Percentiles rank a stretch among this genome's conserved stretches.
Conservation (phyloP, 1,140 invertebrate genomes). For the Protaetia brevitarsis region DNA sequence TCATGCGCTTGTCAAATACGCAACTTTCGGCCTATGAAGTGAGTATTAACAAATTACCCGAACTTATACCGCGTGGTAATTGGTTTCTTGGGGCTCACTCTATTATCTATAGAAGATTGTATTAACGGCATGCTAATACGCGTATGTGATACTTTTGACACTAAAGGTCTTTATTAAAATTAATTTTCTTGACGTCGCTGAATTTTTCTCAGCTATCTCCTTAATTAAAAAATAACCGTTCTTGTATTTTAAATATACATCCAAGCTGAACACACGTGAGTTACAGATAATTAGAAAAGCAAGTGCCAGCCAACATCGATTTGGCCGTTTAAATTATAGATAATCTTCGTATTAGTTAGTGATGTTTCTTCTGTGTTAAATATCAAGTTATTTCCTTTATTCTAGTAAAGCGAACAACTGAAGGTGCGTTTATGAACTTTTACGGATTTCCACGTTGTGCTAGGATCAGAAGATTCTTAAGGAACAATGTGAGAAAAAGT, state of each 20-base stretch:
- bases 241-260: slow-evolving; percentile 2
- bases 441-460: too few species aligned
- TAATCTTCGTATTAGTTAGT: too few species aligned
- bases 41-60: slow-evolving; percentile 5
- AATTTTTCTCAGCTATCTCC: not conserved
- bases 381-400: too few species aligned
- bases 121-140: not conserved
- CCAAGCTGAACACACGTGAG: too few species aligned
- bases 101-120: not conserved
- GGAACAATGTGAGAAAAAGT: too few species aligned
- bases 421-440: too few species aligned
- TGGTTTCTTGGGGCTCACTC: not conserved
- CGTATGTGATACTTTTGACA: not conserved
- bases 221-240: slow-evolving; percentile 10
- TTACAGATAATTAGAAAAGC: too few species aligned
- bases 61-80: not conserved
- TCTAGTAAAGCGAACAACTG: too few species aligned
- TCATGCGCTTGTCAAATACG: slow-evolving; percentile 8
- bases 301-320: too few species aligned
- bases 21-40: not conserved
- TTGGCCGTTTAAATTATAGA: too few species aligned
- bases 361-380: too few species aligned
- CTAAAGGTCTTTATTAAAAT: slow-evolving; percentile 1
- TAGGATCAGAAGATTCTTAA: too few species aligned
- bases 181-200: not conserved